Evolutionary conservation across 2,797 vertebrate species (phyloP).

Genomic region (Pseudochirops corinnae): DNA sequence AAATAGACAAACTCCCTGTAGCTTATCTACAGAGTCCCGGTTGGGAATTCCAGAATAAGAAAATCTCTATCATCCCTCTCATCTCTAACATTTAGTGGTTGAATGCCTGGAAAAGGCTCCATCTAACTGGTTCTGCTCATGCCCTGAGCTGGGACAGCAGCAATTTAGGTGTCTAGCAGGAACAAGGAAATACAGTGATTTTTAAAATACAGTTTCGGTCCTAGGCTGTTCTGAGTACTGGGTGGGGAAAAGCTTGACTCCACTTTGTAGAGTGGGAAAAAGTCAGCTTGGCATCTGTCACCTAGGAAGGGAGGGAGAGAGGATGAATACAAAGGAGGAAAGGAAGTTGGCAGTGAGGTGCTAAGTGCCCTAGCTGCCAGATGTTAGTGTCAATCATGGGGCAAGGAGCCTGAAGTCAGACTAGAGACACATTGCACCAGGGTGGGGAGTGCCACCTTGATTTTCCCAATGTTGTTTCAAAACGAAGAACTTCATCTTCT

Average conservation of each 20-base stretch:
- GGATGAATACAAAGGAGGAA: not conserved
- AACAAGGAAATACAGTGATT: conserved; percentile 71
- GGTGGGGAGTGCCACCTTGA: not conserved
- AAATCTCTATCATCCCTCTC: fast-evolving
- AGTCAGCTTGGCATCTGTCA: not conserved
- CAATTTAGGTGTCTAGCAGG: conserved; percentile 61
- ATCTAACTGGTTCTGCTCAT: fast-evolving
- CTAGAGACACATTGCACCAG: not conserved
- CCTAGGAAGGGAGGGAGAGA: not conserved
- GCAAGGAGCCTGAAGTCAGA: not conserved
- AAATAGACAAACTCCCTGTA: not conserved
- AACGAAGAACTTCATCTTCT: not conserved
- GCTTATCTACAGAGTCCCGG: not conserved
- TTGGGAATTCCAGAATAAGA: not conserved
- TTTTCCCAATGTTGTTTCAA: not conserved
- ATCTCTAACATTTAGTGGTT: not conserved
- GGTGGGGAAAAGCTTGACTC: not conserved
- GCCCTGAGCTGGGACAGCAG: not conserved
- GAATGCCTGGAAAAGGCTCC: conserved; percentile 20
- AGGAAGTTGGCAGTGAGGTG: not conserved
- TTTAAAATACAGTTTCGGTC: conserved; percentile 14
- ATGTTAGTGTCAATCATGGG: not conserved
- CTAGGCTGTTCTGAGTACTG: not conserved
- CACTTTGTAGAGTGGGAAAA: not conserved
- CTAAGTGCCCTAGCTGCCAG: not conserved